Evolutionary conservation across 2,888 invertebrate genomes (phyloP).

Genomic region (Hirtodrosophila alboralis): DNA sequence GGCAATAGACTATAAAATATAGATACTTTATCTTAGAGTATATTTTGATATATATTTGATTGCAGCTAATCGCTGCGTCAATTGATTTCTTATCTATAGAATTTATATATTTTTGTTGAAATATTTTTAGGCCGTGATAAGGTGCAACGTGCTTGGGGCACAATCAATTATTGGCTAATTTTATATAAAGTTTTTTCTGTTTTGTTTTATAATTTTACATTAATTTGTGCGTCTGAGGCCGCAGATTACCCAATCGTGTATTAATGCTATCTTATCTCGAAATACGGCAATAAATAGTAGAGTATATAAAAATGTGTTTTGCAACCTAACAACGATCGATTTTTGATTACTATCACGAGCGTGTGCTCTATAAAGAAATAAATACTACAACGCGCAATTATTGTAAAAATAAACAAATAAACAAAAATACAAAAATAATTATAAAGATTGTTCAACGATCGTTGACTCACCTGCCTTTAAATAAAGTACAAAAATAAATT

Average conservation of each 20-base stretch:
- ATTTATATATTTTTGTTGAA: slow-evolving; percentile 24
- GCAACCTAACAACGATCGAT: slow-evolving; percentile 65
- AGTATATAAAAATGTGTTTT: slow-evolving; percentile 34
- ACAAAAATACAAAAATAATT: no score
- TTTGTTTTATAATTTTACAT: slow-evolving; percentile 57
- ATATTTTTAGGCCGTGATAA: slow-evolving; percentile 39
- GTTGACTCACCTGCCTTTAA: slow-evolving; percentile 14
- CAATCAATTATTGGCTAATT: slow-evolving; percentile 49
- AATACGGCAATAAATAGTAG: slow-evolving; percentile 16
- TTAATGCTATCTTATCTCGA: slow-evolving; percentile 61
- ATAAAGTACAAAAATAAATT: no score
- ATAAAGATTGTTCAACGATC: no score
- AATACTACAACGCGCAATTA: slow-evolving; percentile 45
- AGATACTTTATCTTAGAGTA: slow-evolving; percentile 38
- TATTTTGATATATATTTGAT: not conserved
- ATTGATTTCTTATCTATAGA: slow-evolving; percentile 30
- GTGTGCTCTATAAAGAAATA: slow-evolving; percentile 36
- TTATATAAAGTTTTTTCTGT: slow-evolving; percentile 15
- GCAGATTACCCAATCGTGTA: slow-evolving; percentile 53
- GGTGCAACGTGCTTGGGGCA: slow-evolving; percentile 1
- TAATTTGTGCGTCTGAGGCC: slow-evolving; percentile 37
- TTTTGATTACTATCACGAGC: slow-evolving; percentile 65
- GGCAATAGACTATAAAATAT: no score
- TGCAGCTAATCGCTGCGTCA: not conserved
- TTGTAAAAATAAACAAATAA: slow-evolving; percentile 71